These are phyloP conservation scores for Linnaemya vulpina DNA, from an alignment of 2,888 invertebrate species.

Conservation along the genomic window DNA sequence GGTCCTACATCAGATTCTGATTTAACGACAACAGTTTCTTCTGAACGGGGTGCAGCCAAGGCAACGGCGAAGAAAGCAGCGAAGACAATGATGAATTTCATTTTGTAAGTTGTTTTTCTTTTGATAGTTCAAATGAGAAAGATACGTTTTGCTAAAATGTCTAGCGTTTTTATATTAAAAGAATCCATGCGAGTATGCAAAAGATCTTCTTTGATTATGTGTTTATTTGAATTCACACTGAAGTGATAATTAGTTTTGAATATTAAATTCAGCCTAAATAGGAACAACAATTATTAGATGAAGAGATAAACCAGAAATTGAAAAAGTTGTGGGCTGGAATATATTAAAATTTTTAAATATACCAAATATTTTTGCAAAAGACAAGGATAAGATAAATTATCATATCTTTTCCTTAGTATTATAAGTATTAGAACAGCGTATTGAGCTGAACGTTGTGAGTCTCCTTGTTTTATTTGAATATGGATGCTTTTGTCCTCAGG, in stretches of 20 bases:
- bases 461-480: too few relatives aligned
- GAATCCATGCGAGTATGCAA: background rate
- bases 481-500: too few relatives aligned
- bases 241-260: background rate
- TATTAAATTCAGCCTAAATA: background rate
- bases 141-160: constrained; percentile 22
- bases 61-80: constrained; percentile 75
- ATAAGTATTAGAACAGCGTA: too few relatives aligned
- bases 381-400: too few relatives aligned
- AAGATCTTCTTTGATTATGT: constrained; percentile 1
- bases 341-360: background rate
- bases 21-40: constrained; percentile 75
- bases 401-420: too few relatives aligned
- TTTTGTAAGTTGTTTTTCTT: constrained; percentile 70
- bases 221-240: constrained; percentile 30
- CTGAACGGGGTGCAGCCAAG: constrained; percentile 75
- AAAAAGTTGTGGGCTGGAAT: background rate
- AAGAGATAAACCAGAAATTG: constrained; percentile 3
- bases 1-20: constrained; percentile 84
- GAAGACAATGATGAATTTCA: constrained; percentile 81
- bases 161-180: constrained; percentile 57
- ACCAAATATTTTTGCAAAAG: background rate
- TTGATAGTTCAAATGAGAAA: constrained; percentile 60
- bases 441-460: too few relatives aligned
- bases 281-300: background rate